Conservation (phyloP, 2,888 invertebrate genomes). For the Steromphala cineraria region DNA sequence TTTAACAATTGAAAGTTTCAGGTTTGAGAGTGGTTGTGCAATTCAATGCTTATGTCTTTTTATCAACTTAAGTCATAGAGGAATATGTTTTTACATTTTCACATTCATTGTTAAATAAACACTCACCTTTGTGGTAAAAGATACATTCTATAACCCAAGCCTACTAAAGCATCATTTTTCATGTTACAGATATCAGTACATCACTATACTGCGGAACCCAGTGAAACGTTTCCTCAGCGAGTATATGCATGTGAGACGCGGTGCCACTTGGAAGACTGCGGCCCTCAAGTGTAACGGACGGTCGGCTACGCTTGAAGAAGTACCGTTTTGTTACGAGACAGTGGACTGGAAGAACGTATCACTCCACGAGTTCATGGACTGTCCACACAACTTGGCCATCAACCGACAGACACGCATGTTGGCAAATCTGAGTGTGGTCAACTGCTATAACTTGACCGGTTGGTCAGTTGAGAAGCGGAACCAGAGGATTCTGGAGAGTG, state of each 20-base stretch:
- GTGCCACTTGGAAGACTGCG: constrained; percentile 94
- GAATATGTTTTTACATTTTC: too few relatives aligned
- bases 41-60: too few relatives aligned
- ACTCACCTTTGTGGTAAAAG: too few relatives aligned
- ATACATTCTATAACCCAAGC: too few relatives aligned
- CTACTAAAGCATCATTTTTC: too few relatives aligned
- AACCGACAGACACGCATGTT: constrained; percentile 98
- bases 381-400: constrained; percentile 94
- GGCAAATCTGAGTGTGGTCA: constrained; percentile 94
- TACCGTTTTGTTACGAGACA: constrained; percentile 82
- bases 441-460: constrained; percentile 88
- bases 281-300: constrained; percentile 82
- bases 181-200: constrained; percentile 90
- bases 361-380: constrained; percentile 91
- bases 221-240: constrained; percentile 95
- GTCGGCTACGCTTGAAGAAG: constrained; percentile 85
- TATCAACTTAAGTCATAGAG: too few relatives aligned
- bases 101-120: too few relatives aligned
- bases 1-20: too few relatives aligned
- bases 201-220: constrained; percentile 95
- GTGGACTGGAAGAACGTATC: constrained; percentile 87
- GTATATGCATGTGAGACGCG: constrained; percentile 96
- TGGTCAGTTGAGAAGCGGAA: constrained; percentile 52
- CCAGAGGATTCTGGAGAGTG: constrained; percentile 90
- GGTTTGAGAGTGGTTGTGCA: too few relatives aligned